Base-by-base conservation (phyloP, 2,888 invertebrate species). In the Zhengitettix transpicula region DNA sequence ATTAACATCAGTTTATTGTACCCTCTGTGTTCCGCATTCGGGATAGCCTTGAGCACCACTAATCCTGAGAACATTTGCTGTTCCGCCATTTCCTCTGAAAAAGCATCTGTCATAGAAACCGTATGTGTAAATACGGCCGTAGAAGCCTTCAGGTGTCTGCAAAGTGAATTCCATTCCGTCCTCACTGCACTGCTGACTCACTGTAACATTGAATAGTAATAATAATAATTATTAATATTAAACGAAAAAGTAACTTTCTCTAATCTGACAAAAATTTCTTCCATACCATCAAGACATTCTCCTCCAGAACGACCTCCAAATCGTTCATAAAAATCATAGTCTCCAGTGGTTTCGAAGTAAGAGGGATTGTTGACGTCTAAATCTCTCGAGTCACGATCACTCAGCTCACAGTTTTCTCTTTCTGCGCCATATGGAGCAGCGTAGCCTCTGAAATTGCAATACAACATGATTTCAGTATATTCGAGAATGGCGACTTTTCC, bases 111-210 rank as follows among this genome's bases (percentile, higher is more conserved):
- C 92, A 71, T 93, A 94, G 73, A 85, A 92, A 1, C 92, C 92
- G 68, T 93, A 90, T 0, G 92, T 89, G 72, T 93, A 94, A 72
- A 94, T 92, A 58, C 93, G 78, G 3, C 93, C 93, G 65, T 87
- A 82, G 72, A 93, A 94, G 11, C 88, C 89, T 78, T 92, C 92
- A 0, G 90, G 89, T 0, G 92, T 87, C 62, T 87, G 79, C 58
- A 94, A 76, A 0, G 90, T 91, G 70, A 94, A 93, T 71, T 92
- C 92, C 92, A 94, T 94, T 1, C 92, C 93, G 70, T 93, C 92
- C 75, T 92, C 91, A 68, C 88, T 91, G 72, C 93, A 93, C 1
- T 89, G 85, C 80, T 93, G 92, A 58, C 87, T 87, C 58, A 93
- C 92, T 92, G 58, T 66, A 61, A 63, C 10, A 16, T 15, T 47